These are phyloP conservation scores for Aldrovandia affinis DNA, from an alignment of 2,797 vertebrate species.

Conservation along the genomic window DNA sequence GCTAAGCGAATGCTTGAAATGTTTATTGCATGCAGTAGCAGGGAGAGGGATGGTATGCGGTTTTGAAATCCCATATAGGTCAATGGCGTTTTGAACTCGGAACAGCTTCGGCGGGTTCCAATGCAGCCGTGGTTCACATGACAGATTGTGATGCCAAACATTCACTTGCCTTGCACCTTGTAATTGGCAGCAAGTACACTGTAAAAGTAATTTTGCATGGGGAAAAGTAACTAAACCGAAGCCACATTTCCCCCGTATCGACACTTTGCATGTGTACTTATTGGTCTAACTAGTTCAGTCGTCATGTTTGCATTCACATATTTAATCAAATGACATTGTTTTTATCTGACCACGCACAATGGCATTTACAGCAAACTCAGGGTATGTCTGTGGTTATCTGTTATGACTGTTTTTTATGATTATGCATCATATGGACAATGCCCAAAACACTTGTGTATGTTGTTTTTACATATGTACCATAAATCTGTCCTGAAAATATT, in stretches of 20 bases:
- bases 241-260: background rate
- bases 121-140: conserved; percentile 15
- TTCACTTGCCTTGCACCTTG: background rate
- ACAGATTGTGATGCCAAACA: background rate
- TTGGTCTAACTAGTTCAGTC: background rate
- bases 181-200: background rate
- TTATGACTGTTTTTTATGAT: background rate
- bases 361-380: background rate
- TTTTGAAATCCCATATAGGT: conserved; percentile 25
- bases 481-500: background rate
- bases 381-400: background rate
- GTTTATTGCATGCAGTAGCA: background rate
- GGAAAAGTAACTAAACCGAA: background rate
- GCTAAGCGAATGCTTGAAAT: conserved; percentile 1
- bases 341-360: background rate
- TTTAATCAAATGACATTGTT: background rate
- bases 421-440: background rate
- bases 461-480: background rate
- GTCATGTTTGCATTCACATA: background rate
- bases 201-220: background rate
- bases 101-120: background rate
- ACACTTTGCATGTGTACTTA: background rate
- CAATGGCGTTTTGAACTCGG: conserved; percentile 10
- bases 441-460: background rate
- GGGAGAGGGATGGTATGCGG: background rate